Evolutionary conservation across 1,140 invertebrate genomes (phyloP), one percentile per base, ranked within the genome.

Genomic region (Drosophila kanapiae): DNA sequence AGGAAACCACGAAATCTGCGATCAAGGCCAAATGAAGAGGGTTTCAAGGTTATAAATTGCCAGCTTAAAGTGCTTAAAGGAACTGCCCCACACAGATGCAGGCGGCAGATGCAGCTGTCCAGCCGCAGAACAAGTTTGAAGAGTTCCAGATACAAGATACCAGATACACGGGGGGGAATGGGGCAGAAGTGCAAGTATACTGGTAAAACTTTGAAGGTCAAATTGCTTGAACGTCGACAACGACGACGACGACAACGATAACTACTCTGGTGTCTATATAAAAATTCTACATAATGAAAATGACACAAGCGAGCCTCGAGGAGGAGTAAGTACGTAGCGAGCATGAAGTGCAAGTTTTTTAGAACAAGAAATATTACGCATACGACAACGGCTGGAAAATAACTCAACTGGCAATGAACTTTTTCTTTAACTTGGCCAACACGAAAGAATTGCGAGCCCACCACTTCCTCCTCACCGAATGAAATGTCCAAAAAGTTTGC

Each of bases 11-110:
- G 51, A 65, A 47, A 67, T 63, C 43, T 61, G 38, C 60, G 49
- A 82, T 86, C 83, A 90, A 90, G 85, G 85, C 75, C 86, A 90
- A 72, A 60, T 43, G 14, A 63, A 80, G 76, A 85, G 67, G 82
- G 78, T 76, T 90, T 91, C 81, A 88, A 90, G 86, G 85, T 85
- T 91, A 76, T 78, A 78, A 88, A 83, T 83, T 80, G 80, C 58
- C 74, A 63, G 58, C 60, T 61, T 60, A 42, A 77, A 78, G 45
- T 61, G 63, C 59, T 75, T 58, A 35, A 64, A 86, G 83, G 80
- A 87, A 83, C 75, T 78, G 51, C 16, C 45, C n/a, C 31, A 37
- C 31, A 27, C 65, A n/a, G 29, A 57, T 60, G 49, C 59, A 64
- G 35, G 35, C 43, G 31, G 29, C 33, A 62, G 48, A 10, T 43